phyloP scores from a whole-genome alignment of 2,797 vertebrate genomes.

The Euthynnus affinis region DNA sequence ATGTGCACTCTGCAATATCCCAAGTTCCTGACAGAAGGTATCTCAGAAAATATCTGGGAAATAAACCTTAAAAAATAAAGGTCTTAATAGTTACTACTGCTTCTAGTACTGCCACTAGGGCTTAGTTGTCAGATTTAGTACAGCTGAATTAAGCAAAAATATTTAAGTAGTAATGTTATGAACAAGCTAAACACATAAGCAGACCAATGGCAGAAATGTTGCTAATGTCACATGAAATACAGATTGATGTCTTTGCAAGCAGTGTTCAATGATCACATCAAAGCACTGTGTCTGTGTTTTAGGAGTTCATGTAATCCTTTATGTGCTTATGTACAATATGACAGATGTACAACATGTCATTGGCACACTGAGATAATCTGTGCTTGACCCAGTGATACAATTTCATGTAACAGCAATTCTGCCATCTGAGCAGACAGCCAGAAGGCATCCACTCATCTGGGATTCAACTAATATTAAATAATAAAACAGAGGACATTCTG shows the following conservation, averaged over 20 bases:
- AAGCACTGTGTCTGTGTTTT: slow-evolving; percentile 25
- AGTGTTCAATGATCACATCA: slow-evolving; percentile 7
- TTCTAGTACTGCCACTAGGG: no score
- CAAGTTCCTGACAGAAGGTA: not conserved
- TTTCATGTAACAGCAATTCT: slow-evolving; percentile 52
- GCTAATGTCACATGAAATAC: not conserved
- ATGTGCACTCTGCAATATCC: not conserved
- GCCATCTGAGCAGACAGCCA: slow-evolving; percentile 34
- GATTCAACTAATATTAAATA: slow-evolving; percentile 24
- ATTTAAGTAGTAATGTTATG: not conserved
- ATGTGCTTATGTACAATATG: slow-evolving; percentile 42
- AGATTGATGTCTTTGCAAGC: not conserved
- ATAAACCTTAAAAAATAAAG: not conserved
- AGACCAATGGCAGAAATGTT: not conserved
- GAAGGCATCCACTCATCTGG: slow-evolving; percentile 32
- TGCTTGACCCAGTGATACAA: slow-evolving; percentile 74
- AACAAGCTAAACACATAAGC: not conserved
- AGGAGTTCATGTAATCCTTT: slow-evolving; percentile 46
- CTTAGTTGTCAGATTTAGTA: not conserved
- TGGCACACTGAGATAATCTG: slow-evolving; percentile 69
- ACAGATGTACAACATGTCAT: slow-evolving; percentile 68
- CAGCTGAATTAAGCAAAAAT: not conserved
- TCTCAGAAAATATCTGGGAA: not conserved
- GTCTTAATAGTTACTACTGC: not conserved
- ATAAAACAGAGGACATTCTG: slow-evolving; percentile 10